Evolutionary conservation across 2,113 vertebrate genomes (phyloP).

Genomic region (Gymnorhina tibicen): DNA sequence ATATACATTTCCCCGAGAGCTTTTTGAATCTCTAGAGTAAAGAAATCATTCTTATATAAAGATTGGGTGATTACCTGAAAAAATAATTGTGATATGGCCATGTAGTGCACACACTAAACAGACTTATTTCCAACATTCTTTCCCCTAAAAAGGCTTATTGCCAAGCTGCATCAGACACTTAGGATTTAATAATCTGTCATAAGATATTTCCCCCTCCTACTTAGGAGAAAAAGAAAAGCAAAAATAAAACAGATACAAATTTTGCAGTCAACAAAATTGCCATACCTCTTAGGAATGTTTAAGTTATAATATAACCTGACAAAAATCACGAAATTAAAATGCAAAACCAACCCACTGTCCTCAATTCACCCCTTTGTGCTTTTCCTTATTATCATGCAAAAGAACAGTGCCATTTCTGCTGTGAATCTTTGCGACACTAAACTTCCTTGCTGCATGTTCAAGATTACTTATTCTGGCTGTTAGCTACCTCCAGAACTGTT

Average conservation of each 20-base stretch:
- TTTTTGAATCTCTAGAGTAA: neutral
- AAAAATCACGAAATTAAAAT: constrained; percentile 22
- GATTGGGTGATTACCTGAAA: neutral
- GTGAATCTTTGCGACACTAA: neutral
- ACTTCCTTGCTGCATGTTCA: constrained; percentile 9
- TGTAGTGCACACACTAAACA: neutral
- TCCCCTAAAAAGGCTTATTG: neutral
- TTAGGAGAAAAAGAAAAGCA: neutral
- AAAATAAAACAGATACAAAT: neutral
- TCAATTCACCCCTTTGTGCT: neutral
- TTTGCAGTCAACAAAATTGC: neutral
- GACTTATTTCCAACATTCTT: neutral
- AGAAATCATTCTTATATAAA: neutral
- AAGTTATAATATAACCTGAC: neutral
- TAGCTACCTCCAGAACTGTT: neutral
- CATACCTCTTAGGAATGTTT: neutral
- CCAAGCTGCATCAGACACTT: neutral
- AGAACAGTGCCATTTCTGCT: neutral
- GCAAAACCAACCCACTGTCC: neutral
- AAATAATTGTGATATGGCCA: neutral
- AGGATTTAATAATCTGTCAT: neutral
- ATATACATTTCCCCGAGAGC: neutral
- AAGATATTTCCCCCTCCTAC: neutral
- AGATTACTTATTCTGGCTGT: constrained; percentile 15
- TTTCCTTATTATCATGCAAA: constrained; percentile 1